Base-by-base conservation (phyloP, 2,797 vertebrate species). In the Tapirus indicus region DNA sequence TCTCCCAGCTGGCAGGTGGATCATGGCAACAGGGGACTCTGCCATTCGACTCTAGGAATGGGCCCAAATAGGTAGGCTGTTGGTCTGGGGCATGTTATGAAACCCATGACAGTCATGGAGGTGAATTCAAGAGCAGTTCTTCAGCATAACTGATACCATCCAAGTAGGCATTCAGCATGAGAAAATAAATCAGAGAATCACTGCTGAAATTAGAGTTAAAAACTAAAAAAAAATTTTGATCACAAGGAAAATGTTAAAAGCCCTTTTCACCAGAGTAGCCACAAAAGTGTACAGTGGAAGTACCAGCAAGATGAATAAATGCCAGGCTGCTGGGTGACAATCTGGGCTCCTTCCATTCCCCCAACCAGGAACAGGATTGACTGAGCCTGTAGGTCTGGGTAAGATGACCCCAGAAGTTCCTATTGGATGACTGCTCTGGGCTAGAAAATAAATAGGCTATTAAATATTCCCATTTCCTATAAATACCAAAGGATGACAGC, bases 51-150 rank as follows among this genome's bases (percentile, higher is more conserved):
- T 64, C 44, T 79, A 44, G 20, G 20, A 79, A 74, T 17, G 21
- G 35, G 27, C 6, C 5, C 0, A 5, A 4, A 8, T 1, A n/a
- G 71, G 29, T 7, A 52, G 12, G 21, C 1, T 21, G 6, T 77
- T 68, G 23, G 18, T 25, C 35, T 41, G 12, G n/a, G 2, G 0
- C 4, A 27, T 44, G 14, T 17, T 89, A 62, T 35, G 20, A 54
- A 66, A 64, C 18, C 38, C 68, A 23, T 25, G 44, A 10, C 6
- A 29, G 23, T 14, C 7, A 25, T 1, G 20, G 35, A 72, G 38
- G 58, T 49, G 66, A 60, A 72, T 56, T 87, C 49, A 95, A 83
- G 23, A 62, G 27, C 49, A 64, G 23, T 74, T 66, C 27, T 94
- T 29, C 47, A 21, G 5, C 9, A 54, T 87, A 78, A 60, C 0